Conservation (phyloP, 2,797 vertebrate genomes). For the Phrynocephalus forsythii region DNA sequence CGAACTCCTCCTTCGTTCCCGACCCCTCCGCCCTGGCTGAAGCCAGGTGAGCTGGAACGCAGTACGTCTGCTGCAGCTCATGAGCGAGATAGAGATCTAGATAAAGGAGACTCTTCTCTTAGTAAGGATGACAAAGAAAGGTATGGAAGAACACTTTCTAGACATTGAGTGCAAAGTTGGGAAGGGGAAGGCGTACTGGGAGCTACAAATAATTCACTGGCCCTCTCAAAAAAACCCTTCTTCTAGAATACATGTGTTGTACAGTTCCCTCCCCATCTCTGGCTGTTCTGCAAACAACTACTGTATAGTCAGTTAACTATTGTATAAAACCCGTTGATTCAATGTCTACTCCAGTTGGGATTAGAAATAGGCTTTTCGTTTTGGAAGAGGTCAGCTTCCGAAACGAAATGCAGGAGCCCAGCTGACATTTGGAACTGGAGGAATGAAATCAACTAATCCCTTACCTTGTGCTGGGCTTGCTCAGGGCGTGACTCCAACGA, state of each 20-base stretch:
- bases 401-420: too few species aligned
- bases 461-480: too few species aligned
- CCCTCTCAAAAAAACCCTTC: background rate
- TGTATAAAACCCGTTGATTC: too few species aligned
- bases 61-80: slow-evolving; percentile 92
- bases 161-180: slow-evolving; percentile 71
- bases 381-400: too few species aligned
- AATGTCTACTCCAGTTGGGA: too few species aligned
- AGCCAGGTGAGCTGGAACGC: slow-evolving; percentile 94
- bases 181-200: background rate
- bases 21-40: slow-evolving; percentile 98
- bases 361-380: too few species aligned
- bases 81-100: slow-evolving; percentile 92
- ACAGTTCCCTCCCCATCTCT: too few species aligned
- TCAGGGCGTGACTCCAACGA: too few species aligned
- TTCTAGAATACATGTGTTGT: background rate
- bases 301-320: too few species aligned
- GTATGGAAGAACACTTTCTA: slow-evolving; percentile 82
- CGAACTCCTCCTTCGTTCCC: slow-evolving; percentile 97
- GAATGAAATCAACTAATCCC: too few species aligned
- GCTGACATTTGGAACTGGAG: too few species aligned
- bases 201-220: background rate
- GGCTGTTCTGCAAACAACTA: background rate
- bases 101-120: slow-evolving; percentile 90
- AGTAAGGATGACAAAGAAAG: slow-evolving; percentile 98